Conservation (phyloP, 2,888 invertebrate species). For the Cephus rjabovi region DNA sequence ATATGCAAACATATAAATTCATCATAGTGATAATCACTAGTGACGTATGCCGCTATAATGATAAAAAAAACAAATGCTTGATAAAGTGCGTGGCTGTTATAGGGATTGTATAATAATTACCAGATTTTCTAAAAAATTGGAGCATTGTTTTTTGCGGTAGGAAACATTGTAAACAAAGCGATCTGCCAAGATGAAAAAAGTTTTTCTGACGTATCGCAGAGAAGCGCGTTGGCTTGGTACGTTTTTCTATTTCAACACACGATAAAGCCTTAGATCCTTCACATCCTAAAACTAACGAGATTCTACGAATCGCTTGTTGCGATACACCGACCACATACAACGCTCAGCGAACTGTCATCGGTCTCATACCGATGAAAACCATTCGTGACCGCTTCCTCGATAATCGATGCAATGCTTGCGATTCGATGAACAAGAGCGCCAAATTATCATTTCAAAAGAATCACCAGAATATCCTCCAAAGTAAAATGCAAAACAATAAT, state of each 20-base stretch:
- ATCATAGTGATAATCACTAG: conserved; percentile 11
- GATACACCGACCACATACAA: background rate
- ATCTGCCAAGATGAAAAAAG: conserved; percentile 11
- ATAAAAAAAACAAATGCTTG: background rate
- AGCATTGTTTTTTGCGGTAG: conserved; percentile 72
- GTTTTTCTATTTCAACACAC: background rate
- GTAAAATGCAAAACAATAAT: background rate
- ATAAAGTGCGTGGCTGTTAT: background rate
- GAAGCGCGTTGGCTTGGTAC: background rate
- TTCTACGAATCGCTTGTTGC: background rate
- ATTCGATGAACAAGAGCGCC: background rate
- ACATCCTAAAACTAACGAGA: background rate
- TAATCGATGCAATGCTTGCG: background rate
- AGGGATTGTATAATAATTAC: conserved; percentile 61
- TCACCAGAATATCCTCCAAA: background rate
- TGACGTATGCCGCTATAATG: background rate
- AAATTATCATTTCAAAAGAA: background rate
- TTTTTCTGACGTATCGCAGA: background rate
- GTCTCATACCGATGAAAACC: background rate
- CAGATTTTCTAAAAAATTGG: conserved; percentile 83
- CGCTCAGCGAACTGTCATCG: background rate
- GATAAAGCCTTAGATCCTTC: background rate
- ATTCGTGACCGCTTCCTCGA: conserved; percentile 1
- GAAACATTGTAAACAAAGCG: conserved; percentile 56
- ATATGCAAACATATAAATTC: background rate